Conservation (phyloP, 2,797 vertebrate species). For the Clarias fuscus region DNA sequence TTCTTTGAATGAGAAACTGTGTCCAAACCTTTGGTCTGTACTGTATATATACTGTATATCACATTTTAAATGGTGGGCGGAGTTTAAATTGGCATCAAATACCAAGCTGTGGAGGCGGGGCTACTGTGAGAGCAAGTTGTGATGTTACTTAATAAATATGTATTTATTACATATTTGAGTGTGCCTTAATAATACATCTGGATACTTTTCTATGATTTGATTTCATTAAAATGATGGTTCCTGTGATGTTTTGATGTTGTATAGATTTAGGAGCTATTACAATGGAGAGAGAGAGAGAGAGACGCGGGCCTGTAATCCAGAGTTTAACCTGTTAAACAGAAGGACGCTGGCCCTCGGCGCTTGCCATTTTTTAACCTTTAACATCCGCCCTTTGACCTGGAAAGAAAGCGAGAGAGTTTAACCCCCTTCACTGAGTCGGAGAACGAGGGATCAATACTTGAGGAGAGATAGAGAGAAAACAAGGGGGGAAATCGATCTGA, state of each 20-base stretch:
- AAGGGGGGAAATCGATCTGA: conserved; percentile 34
- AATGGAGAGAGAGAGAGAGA: neutral
- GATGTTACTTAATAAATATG: neutral
- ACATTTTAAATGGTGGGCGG: neutral
- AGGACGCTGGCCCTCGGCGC: conserved; percentile 70
- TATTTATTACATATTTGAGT: neutral
- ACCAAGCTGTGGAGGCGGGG: neutral
- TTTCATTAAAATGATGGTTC: neutral
- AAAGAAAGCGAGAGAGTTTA: conserved; percentile 67
- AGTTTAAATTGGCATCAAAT: neutral
- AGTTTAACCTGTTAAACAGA: conserved; percentile 78
- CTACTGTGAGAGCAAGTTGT: neutral
- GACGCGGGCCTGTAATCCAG: neutral
- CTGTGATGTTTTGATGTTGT: neutral
- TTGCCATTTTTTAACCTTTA: conserved; percentile 70
- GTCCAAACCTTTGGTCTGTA: no score
- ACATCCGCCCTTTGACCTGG: conserved; percentile 70
- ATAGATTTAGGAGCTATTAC: neutral
- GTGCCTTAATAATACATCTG: no score
- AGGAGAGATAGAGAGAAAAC: conserved; percentile 15
- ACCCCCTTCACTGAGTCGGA: conserved; percentile 64
- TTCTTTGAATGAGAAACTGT: no score
- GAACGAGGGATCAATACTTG: conserved; percentile 61
- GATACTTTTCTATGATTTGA: neutral
- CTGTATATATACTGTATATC: neutral